Evolutionary conservation across 1,140 invertebrate species (phyloP), one percentile per base, ranked within the genome.

Genomic region (Bilobella aurantiaca): DNA sequence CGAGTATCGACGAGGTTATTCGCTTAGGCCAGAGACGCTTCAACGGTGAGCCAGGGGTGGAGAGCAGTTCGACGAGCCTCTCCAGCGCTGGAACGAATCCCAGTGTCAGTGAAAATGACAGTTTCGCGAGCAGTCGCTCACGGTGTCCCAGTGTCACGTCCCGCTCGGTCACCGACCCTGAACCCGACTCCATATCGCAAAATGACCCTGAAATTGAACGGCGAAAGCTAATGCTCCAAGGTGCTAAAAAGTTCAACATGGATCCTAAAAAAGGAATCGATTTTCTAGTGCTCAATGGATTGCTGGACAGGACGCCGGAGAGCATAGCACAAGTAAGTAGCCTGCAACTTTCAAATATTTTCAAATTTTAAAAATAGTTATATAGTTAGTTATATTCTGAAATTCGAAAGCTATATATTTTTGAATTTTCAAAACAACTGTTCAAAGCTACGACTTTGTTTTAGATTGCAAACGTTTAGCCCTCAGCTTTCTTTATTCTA

Each of bases 191-290:
- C 32, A 28, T 31, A 64, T 23, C 56, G 25, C 47, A 63, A n/a
- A 37, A 67, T 25, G 57, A 29, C 23, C 12, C 49, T 53, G 49
- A 12, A 12, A 62, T 62, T 23, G 29, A 31, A 12, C 49, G 46
- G 30, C 49, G 29, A n/a, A 63, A 65, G n/a, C 21, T 63, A 12
- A 68, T 67, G 53, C 29, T 72, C 1, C 58, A 63, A 30, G 68
- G 70, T 29, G 56, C 63, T 18, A 98, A 98, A 80, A 97, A 98
- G 79, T 99, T 99, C 79, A 99, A 99, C 78, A 96, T 97, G 92
- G 94, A 99, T 79, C 94, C 94, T 23, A 98, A 98, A 78, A 96
- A 97, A 84, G 96, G 96, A 64, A 96, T 99, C 75, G 93, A 97
- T 80, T 98, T 95, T 81, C 83, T 99, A 69, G 89, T 97, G 58